A percentile compares a stretch with the other conserved stretches of the same genome.
These are phyloP conservation scores for Tiphia femorata DNA, from an alignment of 2,888 invertebrate genomes.

Conservation along the genomic window DNA sequence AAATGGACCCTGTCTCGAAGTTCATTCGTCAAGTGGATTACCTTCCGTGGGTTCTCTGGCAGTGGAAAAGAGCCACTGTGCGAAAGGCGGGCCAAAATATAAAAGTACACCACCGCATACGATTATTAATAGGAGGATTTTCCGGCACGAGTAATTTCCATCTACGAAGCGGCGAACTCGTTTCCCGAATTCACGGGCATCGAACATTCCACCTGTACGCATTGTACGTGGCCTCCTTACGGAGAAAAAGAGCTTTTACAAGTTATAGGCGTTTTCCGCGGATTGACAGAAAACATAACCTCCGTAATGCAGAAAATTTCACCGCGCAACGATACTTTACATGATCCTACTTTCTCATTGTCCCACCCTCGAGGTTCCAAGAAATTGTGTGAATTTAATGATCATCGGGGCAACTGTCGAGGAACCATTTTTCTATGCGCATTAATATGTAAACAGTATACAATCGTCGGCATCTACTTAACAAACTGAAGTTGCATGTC, in stretches of 20 bases:
- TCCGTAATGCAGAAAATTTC: neutral
- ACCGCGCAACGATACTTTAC: neutral
- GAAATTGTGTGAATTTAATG: neutral
- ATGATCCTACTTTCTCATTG: neutral
- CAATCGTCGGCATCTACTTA: neutral
- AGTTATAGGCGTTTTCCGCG: conserved; percentile 1
- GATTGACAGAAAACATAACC: conserved; percentile 12
- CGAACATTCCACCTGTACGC: conserved; percentile 54
- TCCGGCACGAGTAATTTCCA: conserved; percentile 61
- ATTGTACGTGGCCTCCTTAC: conserved; percentile 16
- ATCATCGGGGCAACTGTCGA: neutral
- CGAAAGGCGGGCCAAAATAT: conserved; percentile 77
- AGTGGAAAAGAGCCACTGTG: conserved; percentile 74
- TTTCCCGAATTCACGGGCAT: conserved; percentile 58
- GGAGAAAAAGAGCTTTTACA: neutral
- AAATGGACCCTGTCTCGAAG: neutral
- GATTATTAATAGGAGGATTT: conserved; percentile 55
- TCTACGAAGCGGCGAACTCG: conserved; percentile 57
- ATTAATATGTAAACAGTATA: neutral
- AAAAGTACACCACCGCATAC: conserved; percentile 69
- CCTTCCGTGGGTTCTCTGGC: conserved; percentile 68
- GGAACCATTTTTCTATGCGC: neutral
- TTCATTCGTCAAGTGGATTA: conserved; percentile 33
- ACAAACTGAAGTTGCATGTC: neutral
- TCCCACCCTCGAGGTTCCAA: neutral